phyloP scores from a whole-genome alignment of 2,888 invertebrate genomes.

The Camponotus fellah region DNA sequence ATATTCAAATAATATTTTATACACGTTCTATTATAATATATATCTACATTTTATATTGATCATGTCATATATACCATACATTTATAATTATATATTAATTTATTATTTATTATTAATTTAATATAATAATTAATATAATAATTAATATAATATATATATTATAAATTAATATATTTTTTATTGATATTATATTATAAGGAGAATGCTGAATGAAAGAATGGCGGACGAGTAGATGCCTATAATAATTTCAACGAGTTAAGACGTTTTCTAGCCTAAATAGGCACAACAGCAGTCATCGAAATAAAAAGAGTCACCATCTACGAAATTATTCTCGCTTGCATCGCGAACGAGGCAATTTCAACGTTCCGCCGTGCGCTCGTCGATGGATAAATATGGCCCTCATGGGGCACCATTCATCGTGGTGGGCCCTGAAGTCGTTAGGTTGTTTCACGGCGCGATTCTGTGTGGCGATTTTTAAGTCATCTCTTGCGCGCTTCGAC shows the following conservation, averaged over 20 bases:
- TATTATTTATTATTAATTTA: too few relatives aligned
- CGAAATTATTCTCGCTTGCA: conserved; percentile 23
- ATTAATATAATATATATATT: too few relatives aligned
- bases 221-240: background rate
- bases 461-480: conserved; percentile 39
- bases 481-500: background rate
- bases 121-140: too few relatives aligned
- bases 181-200: background rate
- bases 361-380: conserved; percentile 32
- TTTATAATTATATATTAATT: too few relatives aligned
- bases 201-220: background rate
- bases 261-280: background rate
- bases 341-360: conserved; percentile 43
- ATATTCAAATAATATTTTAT: too few relatives aligned
- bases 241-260: background rate
- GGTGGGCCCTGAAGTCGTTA: conserved; percentile 38
- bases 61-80: background rate
- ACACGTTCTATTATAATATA: background rate
- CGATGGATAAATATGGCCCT: conserved; percentile 52
- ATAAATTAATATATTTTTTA: conserved; percentile 1
- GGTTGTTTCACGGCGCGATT: conserved; percentile 47
- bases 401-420: conserved; percentile 45
- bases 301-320: background rate
- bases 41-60: background rate
- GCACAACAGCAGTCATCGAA: background rate